Percentiles rank a stretch among this genome's conserved stretches.
Conservation (phyloP, 1,140 invertebrate genomes). For the Octopus bimaculoides region DNA sequence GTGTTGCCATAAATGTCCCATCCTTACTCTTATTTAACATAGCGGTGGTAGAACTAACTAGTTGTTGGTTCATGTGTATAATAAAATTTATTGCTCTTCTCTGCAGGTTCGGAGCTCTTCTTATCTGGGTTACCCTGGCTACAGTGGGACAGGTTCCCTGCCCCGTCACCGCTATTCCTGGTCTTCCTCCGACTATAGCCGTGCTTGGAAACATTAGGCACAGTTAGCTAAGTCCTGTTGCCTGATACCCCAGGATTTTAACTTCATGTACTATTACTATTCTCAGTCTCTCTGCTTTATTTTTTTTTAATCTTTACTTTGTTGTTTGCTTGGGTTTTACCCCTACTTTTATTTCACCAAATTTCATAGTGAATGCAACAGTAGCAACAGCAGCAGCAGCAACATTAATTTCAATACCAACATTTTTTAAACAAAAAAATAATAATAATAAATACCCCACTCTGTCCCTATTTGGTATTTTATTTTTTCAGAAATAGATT, state of each 20-base stretch:
- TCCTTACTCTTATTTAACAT: too few species aligned
- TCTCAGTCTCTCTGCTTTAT: too few species aligned
- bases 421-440: too few species aligned
- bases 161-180: conserved; percentile 8
- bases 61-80: background rate
- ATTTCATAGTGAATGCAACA: background rate
- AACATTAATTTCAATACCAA: too few species aligned
- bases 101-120: conserved; percentile 6
- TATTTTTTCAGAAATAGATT: too few species aligned
- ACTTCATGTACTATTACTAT: too few species aligned
- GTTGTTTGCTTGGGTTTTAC: background rate
- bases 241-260: too few species aligned
- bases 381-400: background rate
- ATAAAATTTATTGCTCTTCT: conserved; percentile 9
- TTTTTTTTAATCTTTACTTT: background rate
- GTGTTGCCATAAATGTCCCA: too few species aligned
- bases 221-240: background rate
- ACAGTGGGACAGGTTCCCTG: conserved; percentile 4
- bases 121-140: background rate
- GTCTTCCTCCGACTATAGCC: conserved; percentile 9
- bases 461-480: too few species aligned
- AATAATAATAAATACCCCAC: too few species aligned
- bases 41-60: conserved; percentile 2
- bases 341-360: background rate
- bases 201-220: conserved; percentile 5